Evolutionary conservation across 2,113 vertebrate genomes (phyloP).

Genomic region (Sitta europaea): DNA sequence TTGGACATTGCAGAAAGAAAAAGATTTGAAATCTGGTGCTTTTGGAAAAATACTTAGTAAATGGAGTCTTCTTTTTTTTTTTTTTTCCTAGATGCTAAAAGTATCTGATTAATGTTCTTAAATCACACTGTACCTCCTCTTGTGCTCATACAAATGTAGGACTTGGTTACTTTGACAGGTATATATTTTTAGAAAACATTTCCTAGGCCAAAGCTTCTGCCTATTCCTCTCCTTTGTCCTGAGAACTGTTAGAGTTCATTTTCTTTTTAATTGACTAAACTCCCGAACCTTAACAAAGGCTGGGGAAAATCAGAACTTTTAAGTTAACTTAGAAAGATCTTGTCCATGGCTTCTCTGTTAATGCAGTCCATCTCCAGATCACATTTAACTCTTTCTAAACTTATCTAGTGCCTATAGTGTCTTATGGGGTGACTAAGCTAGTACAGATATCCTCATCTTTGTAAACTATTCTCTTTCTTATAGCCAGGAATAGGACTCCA

Average conservation of each 20-base stretch:
- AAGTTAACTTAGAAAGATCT: neutral
- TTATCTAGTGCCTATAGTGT: neutral
- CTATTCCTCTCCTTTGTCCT: neutral
- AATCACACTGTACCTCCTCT: neutral
- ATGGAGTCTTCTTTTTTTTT: neutral
- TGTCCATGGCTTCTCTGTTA: neutral
- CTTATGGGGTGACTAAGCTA: neutral
- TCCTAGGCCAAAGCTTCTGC: neutral
- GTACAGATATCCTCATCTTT: neutral
- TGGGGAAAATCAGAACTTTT: neutral
- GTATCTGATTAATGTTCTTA: neutral
- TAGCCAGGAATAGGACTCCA: neutral
- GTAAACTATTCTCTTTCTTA: neutral
- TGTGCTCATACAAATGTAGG: neutral
- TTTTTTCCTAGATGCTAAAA: neutral
- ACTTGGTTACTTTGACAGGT: neutral
- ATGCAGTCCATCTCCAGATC: neutral
- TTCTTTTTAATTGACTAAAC: neutral
- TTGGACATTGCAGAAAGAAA: neutral
- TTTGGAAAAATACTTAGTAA: neutral
- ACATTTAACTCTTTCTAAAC: neutral
- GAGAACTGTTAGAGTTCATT: neutral
- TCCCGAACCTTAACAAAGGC: neutral
- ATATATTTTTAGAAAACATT: neutral
- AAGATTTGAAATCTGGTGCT: neutral